These are phyloP conservation scores for Rhyacichthys aspro DNA, from an alignment of 2,797 vertebrate genomes.

Conservation along the genomic window DNA sequence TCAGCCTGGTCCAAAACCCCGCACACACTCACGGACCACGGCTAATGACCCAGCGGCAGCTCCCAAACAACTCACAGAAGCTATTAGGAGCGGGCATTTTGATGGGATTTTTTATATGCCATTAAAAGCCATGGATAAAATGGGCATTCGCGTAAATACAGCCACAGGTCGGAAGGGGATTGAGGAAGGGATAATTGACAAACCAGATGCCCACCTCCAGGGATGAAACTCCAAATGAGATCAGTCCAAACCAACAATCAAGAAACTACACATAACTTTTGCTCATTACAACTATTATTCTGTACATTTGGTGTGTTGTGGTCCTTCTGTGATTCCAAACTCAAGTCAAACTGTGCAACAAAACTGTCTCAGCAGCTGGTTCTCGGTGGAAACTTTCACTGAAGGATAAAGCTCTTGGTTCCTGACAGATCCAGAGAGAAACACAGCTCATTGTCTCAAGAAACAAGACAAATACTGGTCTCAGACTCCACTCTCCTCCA, in stretches of 20 bases:
- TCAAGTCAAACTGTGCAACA: no score
- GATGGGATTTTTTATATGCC: constrained; percentile 81
- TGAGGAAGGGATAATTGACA: constrained; percentile 71
- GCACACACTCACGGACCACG: constrained; percentile 43
- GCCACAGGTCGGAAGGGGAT: constrained; percentile 74
- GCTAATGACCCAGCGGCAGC: constrained; percentile 83
- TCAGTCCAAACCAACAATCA: no score
- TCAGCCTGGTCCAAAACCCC: constrained; percentile 75
- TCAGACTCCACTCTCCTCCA: no score
- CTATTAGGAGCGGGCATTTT: constrained; percentile 80
- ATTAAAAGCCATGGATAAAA: constrained; percentile 85
- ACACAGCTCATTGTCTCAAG: no score
- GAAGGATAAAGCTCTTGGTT: no score
- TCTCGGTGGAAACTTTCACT: no score
- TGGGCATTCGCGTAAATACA: constrained; percentile 84
- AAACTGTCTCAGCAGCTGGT: no score
- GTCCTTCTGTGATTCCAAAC: no score
- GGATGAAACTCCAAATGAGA: constrained; percentile 59
- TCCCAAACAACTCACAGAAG: constrained; percentile 82
- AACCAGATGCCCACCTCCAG: constrained; percentile 43
- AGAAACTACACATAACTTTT: not conserved
- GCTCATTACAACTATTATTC: no score
- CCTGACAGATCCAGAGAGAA: no score
- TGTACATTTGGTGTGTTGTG: no score
- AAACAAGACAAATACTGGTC: no score